Percentiles rank a stretch among this genome's conserved stretches.
Conservation (phyloP, 2,888 invertebrate genomes). For the Noctua comes region DNA sequence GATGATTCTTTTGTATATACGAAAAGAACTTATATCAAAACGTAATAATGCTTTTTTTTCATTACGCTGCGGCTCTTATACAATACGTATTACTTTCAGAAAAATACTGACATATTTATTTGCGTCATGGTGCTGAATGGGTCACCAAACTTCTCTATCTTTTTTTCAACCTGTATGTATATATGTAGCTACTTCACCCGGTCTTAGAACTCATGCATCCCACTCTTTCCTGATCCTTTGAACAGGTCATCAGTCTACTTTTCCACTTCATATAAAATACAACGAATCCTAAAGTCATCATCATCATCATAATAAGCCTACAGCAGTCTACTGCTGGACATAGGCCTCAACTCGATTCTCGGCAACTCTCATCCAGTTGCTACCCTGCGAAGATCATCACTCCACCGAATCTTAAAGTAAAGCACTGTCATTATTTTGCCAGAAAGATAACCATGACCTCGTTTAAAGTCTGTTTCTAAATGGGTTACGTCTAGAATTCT, state of each 20-base stretch:
- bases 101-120: neutral
- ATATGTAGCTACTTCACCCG: too few relatives aligned
- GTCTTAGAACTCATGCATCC: neutral
- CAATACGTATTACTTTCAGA: neutral
- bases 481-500: neutral
- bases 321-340: too few relatives aligned
- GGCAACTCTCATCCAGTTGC: too few relatives aligned
- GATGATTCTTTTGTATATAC: too few relatives aligned
- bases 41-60: neutral
- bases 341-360: too few relatives aligned
- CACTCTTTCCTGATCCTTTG: neutral
- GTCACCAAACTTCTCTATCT: neutral
- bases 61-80: neutral
- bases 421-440: neutral
- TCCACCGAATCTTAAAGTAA: neutral
- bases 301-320: too few relatives aligned
- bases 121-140: too few relatives aligned
- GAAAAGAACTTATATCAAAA: neutral
- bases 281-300: too few relatives aligned
- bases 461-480: neutral
- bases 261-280: neutral
- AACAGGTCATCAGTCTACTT: neutral
- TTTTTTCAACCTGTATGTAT: neutral
- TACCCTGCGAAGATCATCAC: too few relatives aligned
- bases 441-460: neutral